Evolutionary conservation across 2,113 vertebrate species (phyloP), one percentile per base, ranked within the genome.

Genomic region (Spilogale gracilis): DNA sequence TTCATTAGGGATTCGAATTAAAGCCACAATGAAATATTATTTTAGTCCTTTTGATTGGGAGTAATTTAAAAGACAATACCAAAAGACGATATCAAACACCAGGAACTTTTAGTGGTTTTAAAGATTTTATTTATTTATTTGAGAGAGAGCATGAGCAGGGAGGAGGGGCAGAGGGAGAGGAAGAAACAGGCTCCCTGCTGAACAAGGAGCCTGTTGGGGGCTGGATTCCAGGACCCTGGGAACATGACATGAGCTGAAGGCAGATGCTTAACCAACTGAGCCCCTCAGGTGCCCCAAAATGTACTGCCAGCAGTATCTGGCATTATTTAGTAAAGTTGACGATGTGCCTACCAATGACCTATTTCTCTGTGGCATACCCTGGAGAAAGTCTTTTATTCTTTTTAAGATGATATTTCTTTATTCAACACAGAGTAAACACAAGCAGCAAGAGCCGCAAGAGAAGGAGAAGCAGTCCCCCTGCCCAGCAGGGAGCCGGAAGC

Each of bases 401-500:
- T 63, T 27, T 5, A 58, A 58, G 61, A 30, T 65, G 12, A 30
- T 65, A 65, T 65, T 58, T 58, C 18, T 58, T 63, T 65, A 65
- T 65, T 30, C 5, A 5, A 65, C 61, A 65, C 9, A 60, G 58
- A 63, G 25, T 6, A 2, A 3, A 12, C 27, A 65, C 27, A 65
- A 63, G 60, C 21, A 25, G 60, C 25, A 9, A 9, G 60, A 61
- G 23, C 60, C 23, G 21, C 60, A 61, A 23, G 61, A 63, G 61
- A 27, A 11, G 61, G 11, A 65, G 61, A 65, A 65, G 25, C 61
- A 30, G 61, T 4, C 11, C 30, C 61, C 61, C 27, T 12, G 13
- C 12, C 2, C 5, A 65, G 11, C 27, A 65, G 61, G 61, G 25
- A 13, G 27, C 4, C 27, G 2, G 27, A 65, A 0, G 2, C 27